Base-by-base conservation (phyloP, 2,113 vertebrate species). In the Chlorodrepanis virens region DNA sequence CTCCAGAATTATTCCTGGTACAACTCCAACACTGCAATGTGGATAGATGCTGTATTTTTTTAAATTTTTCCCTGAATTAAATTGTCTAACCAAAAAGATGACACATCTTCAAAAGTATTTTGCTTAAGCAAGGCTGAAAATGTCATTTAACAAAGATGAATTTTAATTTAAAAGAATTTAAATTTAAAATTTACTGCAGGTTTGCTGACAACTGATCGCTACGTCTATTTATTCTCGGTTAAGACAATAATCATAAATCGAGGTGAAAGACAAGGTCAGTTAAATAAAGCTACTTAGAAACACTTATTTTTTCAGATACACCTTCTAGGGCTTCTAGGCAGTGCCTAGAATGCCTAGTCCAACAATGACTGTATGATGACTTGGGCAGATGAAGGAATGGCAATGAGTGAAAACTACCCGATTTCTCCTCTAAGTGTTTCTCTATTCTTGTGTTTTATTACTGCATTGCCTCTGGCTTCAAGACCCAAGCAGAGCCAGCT, bases 1-100 rank as follows among this genome's bases (percentile, higher is more conserved):
- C 35, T 87, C 82, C 50, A 61, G 39, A 82, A 90, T 90, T 16
- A 67, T 85, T 89, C 37, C 50, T 94, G 75, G 45, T 97, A 56
- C n/a, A 37, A 67, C 19, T 88, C 74, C 85, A 93, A 1, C 4
- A 6, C 59, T 61, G 78, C 70, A 80, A 5, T 72, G 50, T 76
- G 77, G 20, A 54, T 45, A 78, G 74, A 72, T 44, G 24, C n/a
- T 57, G n/a, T 39, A 12, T 40, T 84, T 90, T 93, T 90, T 89
- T 89, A 85, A 6, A 8, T 79, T 61, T 15, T 16, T 35, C n/a
- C 28, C 29, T 65, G 63, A 65, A 45, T 87, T 68, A 83, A 89
- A 70, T 39, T 57, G n/a, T 83, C 29, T 37, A 39, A 33, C 42
- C 42, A 77, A 87, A 85, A 87, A 61, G 49, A 82, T 65, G 25